Evolutionary conservation across 2,888 invertebrate species (phyloP).

Genomic region (Volucella zonaria): DNA sequence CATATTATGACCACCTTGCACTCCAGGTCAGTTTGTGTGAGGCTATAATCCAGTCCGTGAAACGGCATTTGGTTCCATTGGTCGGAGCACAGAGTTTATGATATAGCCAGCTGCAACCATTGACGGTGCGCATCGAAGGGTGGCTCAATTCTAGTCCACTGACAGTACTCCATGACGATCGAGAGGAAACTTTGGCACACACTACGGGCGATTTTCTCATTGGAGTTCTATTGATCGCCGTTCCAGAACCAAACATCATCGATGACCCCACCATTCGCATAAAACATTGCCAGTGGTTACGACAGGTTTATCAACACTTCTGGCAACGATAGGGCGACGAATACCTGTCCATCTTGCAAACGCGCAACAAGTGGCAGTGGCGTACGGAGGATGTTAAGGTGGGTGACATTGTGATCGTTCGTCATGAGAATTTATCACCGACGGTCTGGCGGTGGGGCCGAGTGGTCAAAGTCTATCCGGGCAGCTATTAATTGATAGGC

Average conservation of each 20-base stretch:
- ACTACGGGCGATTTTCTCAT: slow-evolving; percentile 57
- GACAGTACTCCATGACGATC: neutral
- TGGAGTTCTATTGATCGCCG: slow-evolving; percentile 19
- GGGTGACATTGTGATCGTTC: too few relatives aligned
- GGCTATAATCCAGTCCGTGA: too few relatives aligned
- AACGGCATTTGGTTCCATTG: too few relatives aligned
- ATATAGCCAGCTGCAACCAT: too few relatives aligned
- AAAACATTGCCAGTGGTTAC: slow-evolving; percentile 75
- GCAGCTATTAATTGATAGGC: too few relatives aligned
- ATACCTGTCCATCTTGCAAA: neutral
- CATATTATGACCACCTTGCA: too few relatives aligned
- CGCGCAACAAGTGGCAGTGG: too few relatives aligned
- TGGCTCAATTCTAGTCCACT: slow-evolving; percentile 32
- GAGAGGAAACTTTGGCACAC: slow-evolving; percentile 14
- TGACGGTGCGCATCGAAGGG: slow-evolving; percentile 19
- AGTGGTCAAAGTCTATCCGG: too few relatives aligned
- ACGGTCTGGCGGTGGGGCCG: too few relatives aligned
- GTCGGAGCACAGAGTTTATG: neutral
- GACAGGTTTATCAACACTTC: slow-evolving; percentile 35
- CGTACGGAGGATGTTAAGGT: too few relatives aligned
- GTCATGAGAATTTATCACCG: too few relatives aligned
- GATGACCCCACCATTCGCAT: slow-evolving; percentile 52
- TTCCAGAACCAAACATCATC: slow-evolving; percentile 72
- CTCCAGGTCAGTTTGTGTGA: too few relatives aligned
- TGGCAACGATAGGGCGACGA: slow-evolving; percentile 45